Evolutionary conservation across 2,797 vertebrate species (phyloP).

Genomic region (Galago senegalensis): DNA sequence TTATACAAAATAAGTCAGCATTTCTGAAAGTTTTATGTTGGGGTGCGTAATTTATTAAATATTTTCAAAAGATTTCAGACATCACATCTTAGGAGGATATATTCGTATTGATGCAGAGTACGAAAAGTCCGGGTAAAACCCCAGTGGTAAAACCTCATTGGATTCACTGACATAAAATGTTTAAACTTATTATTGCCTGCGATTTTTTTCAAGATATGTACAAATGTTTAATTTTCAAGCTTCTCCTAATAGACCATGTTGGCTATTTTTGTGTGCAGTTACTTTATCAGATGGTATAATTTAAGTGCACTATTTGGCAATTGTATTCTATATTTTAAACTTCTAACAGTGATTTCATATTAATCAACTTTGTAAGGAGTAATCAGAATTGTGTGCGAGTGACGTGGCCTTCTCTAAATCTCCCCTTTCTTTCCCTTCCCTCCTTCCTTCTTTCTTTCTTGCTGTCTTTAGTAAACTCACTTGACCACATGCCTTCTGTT

Average conservation of each 20-base stretch:
- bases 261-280: background rate
- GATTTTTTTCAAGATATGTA: background rate
- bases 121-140: background rate
- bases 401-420: background rate
- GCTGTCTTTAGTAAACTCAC: background rate
- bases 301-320: background rate
- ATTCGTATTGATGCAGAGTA: background rate
- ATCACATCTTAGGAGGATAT: background rate
- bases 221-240: conserved; percentile 16
- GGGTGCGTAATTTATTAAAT: background rate
- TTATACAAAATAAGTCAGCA: background rate
- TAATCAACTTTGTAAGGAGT: background rate
- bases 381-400: background rate
- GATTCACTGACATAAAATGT: background rate
- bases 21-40: background rate
- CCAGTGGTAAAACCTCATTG: background rate
- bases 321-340: background rate
- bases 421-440: background rate
- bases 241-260: background rate
- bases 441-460: background rate
- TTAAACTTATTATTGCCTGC: background rate
- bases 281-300: background rate
- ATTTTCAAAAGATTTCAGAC: background rate
- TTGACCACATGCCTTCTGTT: background rate
- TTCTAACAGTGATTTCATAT: background rate